Percentiles rank a stretch among this genome's conserved stretches.
These are phyloP conservation scores for Chrosomus eos DNA, from an alignment of 2,797 vertebrate genomes.

Conservation along the genomic window DNA sequence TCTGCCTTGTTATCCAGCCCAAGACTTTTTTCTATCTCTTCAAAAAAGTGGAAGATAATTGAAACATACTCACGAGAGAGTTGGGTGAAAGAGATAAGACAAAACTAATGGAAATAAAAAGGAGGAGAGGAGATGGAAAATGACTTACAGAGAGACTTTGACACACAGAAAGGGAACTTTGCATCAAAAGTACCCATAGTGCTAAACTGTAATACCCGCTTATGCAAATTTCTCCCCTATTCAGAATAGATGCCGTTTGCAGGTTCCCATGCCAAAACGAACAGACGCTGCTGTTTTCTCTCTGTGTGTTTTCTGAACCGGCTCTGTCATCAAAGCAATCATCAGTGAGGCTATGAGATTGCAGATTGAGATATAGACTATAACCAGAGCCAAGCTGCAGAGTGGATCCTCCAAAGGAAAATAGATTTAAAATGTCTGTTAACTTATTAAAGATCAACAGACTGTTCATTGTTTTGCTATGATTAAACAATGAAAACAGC, in stretches of 20 bases:
- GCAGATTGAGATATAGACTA: constrained; percentile 31
- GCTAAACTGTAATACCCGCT: constrained; percentile 72
- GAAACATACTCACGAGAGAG: constrained; percentile 73
- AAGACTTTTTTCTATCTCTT: constrained; percentile 67
- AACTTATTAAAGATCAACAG: constrained; percentile 11
- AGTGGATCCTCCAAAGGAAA: constrained; percentile 31
- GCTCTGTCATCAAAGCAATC: constrained; percentile 38
- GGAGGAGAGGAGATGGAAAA: constrained; percentile 11
- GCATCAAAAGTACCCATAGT: constrained; percentile 69
- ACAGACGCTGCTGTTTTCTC: constrained; percentile 8
- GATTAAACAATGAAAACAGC: constrained; percentile 28
- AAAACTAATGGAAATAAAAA: constrained; percentile 50
- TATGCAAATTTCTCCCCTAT: constrained; percentile 74
- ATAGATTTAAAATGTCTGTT: constrained; percentile 26
- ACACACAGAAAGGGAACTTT: constrained; percentile 55
- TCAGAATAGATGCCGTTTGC: constrained; percentile 59
- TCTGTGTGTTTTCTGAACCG: constrained; percentile 28
- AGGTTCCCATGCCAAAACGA: constrained; percentile 36
- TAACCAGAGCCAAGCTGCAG: constrained; percentile 22
- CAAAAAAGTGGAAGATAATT: constrained; percentile 69
- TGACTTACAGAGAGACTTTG: constrained; percentile 11
- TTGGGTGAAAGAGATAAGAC: constrained; percentile 70
- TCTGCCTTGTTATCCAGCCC: constrained; percentile 72
- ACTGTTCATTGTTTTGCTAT: constrained; percentile 8
- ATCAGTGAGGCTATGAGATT: constrained; percentile 33